Evolutionary conservation across 2,888 invertebrate genomes (phyloP), one percentile per base, ranked within the genome.

Genomic region (Aricia artaxerxes): DNA sequence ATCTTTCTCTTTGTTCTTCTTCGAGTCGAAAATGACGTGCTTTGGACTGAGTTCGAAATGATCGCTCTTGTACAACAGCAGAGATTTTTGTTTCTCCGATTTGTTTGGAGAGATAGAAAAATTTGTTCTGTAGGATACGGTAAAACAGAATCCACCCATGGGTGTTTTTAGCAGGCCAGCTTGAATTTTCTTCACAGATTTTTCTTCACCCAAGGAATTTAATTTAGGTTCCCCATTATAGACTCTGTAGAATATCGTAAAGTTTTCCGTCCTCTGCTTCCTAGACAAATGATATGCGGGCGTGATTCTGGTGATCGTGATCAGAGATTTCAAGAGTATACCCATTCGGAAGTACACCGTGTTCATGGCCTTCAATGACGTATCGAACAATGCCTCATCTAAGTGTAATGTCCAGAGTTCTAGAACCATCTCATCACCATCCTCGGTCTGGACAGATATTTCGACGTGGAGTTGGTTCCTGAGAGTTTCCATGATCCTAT

Each of bases 261-360:
- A 99, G 0, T 98, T 97, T 87, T 99, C 98, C 0, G 97, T 96
- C 73, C 97, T 96, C 90, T 99, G 99, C 82, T 97, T 96, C 78
- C 98, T 95, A 11, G 98, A 98, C 77, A 99, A 91, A 91, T 98
- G 98, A 89, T 99, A 99, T 44, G 98, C 98, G 2, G 99, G 99
- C 31, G 98, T 98, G 80, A 98, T 97, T 90, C 99, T 96, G 6
- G 98, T 98, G 1, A 98, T 97, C 7, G 98, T 97, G 73, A 99
- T 96, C 69, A 99, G 94, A 0, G 99, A 98, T 88, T 99, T 99
- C 24, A 99, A 92, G 83, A 99, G 94, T 81, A 98, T 97, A 72
- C 98, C 97, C 98, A 99, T 98, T 86, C 98, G 96, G 89, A 98
- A 98, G 89, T 99, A 99, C 0, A 99, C 96, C 1, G 97, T 97